phyloP scores from a whole-genome alignment of 2,113 vertebrate genomes.

The Caretta caretta region DNA sequence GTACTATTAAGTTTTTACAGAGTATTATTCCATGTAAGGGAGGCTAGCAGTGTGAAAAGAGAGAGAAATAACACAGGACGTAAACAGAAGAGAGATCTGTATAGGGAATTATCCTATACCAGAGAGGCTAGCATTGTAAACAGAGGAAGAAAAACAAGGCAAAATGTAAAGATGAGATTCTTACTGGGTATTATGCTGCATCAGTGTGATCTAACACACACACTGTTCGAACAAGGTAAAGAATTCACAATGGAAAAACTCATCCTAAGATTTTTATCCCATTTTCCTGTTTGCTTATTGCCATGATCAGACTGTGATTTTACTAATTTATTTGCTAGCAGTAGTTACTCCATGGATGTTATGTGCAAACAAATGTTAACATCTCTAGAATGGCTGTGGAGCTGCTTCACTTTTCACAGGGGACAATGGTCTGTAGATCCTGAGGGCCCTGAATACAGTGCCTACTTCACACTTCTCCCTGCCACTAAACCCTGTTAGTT shows the following conservation, averaged over 20 bases:
- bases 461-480: too few relatives aligned
- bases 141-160: conserved; percentile 46
- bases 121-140: conserved; percentile 21
- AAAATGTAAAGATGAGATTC: conserved; percentile 39
- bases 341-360: background rate
- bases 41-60: conserved; percentile 41
- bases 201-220: conserved; percentile 40
- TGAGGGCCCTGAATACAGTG: too few relatives aligned
- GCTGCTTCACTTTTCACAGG: too few relatives aligned
- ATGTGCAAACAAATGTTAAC: background rate
- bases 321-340: background rate
- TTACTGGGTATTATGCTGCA: background rate
- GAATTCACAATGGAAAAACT: conserved; percentile 16
- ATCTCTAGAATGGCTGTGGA: background rate
- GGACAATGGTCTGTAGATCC: too few relatives aligned
- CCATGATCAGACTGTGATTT: background rate
- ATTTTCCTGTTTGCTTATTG: conserved; percentile 23
- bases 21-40: conserved; percentile 44
- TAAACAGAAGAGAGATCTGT: conserved; percentile 42
- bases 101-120: conserved; percentile 47
- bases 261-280: background rate
- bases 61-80: conserved; percentile 30
- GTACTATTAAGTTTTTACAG: conserved; percentile 60
- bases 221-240: background rate
- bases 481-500: too few relatives aligned